Evolutionary conservation across 2,888 invertebrate genomes (phyloP).

Genomic region (Eucera pruinosa): DNA sequence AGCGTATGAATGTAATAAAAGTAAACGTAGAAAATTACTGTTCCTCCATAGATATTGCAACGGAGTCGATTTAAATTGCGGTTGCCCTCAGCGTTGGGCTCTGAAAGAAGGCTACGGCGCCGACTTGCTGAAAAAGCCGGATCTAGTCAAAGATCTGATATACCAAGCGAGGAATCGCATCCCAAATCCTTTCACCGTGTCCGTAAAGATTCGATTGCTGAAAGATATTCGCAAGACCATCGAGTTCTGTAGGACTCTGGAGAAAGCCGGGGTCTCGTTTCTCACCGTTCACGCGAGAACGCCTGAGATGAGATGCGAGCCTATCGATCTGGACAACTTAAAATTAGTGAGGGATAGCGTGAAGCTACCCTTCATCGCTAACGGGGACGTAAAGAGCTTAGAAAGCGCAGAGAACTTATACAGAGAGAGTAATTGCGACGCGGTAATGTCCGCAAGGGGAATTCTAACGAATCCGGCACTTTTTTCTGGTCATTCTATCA

Average conservation of each 20-base stretch:
- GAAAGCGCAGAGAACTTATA: constrained; percentile 90
- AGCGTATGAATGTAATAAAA: no score
- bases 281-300: constrained; percentile 97
- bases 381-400: constrained; percentile 93
- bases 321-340: constrained; percentile 90
- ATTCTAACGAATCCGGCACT: constrained; percentile 96
- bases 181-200: constrained; percentile 91
- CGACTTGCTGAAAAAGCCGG: constrained; percentile 92
- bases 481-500: constrained; percentile 89
- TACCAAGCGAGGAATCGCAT: constrained; percentile 90
- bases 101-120: constrained; percentile 96
- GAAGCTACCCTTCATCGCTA: constrained; percentile 94
- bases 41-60: constrained; percentile 92
- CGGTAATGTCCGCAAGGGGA: constrained; percentile 96
- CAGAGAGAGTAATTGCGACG: constrained; percentile 89
- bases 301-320: constrained; percentile 91
- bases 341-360: constrained; percentile 89
- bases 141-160: constrained; percentile 92
- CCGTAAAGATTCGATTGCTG: constrained; percentile 95
- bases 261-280: constrained; percentile 94
- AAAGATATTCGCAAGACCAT: constrained; percentile 90
- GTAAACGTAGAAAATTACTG: no score
- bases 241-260: constrained; percentile 91
- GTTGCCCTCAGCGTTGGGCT: constrained; percentile 98
- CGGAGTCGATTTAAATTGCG: constrained; percentile 98